phyloP scores from a whole-genome alignment of 1,140 invertebrate genomes.

The Cydia strobilella region DNA sequence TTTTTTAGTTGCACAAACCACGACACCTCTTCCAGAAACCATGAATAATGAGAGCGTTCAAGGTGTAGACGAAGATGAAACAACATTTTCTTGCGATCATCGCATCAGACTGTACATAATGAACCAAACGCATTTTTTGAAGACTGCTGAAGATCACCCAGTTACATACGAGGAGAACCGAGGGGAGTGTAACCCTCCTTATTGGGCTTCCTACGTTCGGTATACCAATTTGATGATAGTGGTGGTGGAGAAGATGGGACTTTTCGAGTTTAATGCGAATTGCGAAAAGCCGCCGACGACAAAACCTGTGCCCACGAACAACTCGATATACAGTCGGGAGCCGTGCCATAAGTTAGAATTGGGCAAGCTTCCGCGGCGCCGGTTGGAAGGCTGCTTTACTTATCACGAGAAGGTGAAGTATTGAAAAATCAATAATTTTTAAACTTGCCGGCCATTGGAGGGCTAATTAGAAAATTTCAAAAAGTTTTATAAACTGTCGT shows the following conservation, averaged over 20 bases:
- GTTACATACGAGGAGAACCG: conserved; percentile 53
- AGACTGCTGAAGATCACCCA: conserved; percentile 71
- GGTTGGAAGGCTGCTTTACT: conserved; percentile 87
- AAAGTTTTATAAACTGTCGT: too few species aligned
- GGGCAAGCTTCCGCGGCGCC: conserved; percentile 83
- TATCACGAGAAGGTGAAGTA: conserved; percentile 84
- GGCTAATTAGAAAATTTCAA: too few species aligned
- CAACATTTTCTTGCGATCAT: conserved; percentile 82
- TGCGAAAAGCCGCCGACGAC: conserved; percentile 64
- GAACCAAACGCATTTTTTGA: conserved; percentile 81
- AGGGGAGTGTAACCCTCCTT: conserved; percentile 62
- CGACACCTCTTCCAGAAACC: conserved; percentile 51
- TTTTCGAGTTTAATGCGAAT: conserved; percentile 50
- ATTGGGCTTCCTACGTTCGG: conserved; percentile 86
- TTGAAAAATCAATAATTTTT: too few species aligned
- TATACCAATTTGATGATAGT: conserved; percentile 88
- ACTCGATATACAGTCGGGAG: conserved; percentile 71
- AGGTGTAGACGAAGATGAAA: conserved; percentile 67
- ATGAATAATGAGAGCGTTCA: conserved; percentile 55
- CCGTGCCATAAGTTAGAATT: conserved; percentile 88
- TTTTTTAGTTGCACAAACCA: not conserved
- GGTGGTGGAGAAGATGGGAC: conserved; percentile 82
- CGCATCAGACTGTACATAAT: conserved; percentile 84
- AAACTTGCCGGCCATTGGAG: too few species aligned
- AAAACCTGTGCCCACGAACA: conserved; percentile 64